Conservation (phyloP, 2,888 invertebrate species). For the Drosophila aldrichi region DNA sequence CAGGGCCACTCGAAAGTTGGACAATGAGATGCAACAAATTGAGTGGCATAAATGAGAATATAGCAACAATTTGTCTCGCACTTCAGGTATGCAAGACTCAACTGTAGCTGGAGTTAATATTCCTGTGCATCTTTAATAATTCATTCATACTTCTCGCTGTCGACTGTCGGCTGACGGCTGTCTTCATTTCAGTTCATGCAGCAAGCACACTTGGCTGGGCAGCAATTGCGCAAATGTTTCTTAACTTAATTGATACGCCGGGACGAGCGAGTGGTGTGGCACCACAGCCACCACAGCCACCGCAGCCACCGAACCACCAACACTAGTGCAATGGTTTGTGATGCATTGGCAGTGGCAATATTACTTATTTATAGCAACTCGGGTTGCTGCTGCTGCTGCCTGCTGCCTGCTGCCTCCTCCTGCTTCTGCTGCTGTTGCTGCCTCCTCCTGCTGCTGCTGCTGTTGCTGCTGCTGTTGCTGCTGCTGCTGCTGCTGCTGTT, state of each 20-base stretch:
- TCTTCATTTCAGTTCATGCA: conserved; percentile 48
- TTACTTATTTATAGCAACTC: conserved; percentile 16
- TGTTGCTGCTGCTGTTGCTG: conserved; percentile 19
- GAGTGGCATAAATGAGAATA: no score
- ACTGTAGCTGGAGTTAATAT: background rate
- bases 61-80: no score
- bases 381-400: background rate
- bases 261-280: conserved; percentile 15
- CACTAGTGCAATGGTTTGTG: conserved; percentile 21
- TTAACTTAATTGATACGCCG: conserved; percentile 62
- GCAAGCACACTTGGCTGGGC: conserved; percentile 51
- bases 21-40: no score
- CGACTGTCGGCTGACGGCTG: conserved; percentile 4
- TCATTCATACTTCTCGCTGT: conserved; percentile 9
- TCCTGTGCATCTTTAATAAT: conserved; percentile 29
- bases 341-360: conserved; percentile 28
- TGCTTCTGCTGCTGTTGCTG: conserved; percentile 19
- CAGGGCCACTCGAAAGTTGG: no score
- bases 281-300: background rate
- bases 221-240: conserved; percentile 61
- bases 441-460: background rate
- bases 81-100: background rate
- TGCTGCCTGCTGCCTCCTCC: no score
- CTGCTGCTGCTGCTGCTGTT: background rate
- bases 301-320: conserved; percentile 2